phyloP scores from a whole-genome alignment of 2,113 vertebrate genomes.

The Dromas ardeola region DNA sequence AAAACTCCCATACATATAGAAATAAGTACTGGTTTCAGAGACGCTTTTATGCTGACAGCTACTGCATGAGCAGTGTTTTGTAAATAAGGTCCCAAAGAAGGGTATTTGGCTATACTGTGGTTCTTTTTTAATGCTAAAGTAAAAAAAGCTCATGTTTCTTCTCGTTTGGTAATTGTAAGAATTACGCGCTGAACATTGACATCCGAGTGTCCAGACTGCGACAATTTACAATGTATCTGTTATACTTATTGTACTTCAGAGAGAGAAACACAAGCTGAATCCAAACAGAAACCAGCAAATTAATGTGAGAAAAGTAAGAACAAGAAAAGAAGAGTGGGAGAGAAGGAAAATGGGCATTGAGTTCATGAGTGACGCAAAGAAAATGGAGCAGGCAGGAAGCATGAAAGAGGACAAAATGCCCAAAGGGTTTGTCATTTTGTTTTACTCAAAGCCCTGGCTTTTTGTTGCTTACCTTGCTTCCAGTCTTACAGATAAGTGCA shows the following conservation, averaged over 20 bases:
- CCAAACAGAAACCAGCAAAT: slow-evolving; percentile 79
- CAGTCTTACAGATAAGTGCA: slow-evolving; percentile 30
- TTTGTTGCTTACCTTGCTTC: slow-evolving; percentile 69
- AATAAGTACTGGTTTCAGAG: neutral
- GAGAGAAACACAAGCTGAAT: slow-evolving; percentile 83
- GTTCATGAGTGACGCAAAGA: slow-evolving; percentile 81
- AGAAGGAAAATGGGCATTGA: slow-evolving; percentile 85
- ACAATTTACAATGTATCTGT: slow-evolving; percentile 35
- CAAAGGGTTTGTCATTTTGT: slow-evolving; percentile 78
- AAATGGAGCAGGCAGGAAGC: slow-evolving; percentile 76
- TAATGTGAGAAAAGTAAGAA: slow-evolving; percentile 81
- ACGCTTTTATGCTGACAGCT: neutral
- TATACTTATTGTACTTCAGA: slow-evolving; percentile 76
- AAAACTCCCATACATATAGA: fast-evolving
- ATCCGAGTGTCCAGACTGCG: neutral
- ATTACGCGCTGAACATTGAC: neutral
- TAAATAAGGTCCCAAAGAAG: neutral
- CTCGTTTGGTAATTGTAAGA: neutral
- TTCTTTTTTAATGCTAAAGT: neutral
- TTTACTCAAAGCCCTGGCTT: slow-evolving; percentile 63
- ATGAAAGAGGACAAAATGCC: slow-evolving; percentile 71
- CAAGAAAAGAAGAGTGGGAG: slow-evolving; percentile 83
- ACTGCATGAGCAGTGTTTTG: neutral
- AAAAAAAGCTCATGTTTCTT: neutral
- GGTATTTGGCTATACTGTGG: neutral